Evolutionary conservation across 2,113 vertebrate species (phyloP), one percentile per base, ranked within the genome.

Genomic region (Mastomys coucha): DNA sequence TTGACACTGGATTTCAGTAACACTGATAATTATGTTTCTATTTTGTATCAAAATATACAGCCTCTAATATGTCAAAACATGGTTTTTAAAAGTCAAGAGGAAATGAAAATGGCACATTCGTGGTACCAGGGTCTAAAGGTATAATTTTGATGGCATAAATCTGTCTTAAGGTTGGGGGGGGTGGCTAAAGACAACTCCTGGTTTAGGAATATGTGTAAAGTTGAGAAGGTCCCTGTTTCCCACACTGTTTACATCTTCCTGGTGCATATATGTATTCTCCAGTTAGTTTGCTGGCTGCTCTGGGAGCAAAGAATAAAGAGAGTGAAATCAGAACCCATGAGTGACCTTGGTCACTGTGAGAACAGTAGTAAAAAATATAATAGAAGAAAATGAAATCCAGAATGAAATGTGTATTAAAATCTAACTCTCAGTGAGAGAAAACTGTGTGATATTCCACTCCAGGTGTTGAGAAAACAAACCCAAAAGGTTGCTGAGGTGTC

Each of bases 1-100:
- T n/a, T 90, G 80, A 94, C 51, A 56, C 14, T 91, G 33, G 85
- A 89, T 82, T 89, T 80, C 51, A 91, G 56, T 33, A 92, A 91
- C 78, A 93, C 12, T 39, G 45, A 56, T 33, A 49, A 86, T 63
- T 60, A 81, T 70, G 76, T 86, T 10, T 86, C 63, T 92, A 60
- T 51, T 90, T 90, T 67, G 20, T 58, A 84, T 9, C 36, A 20
- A 93, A 95, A 63, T 53, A 63, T 4, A 77, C 16, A 76, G 42
- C 10, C 85, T 84, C 45, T 22, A 63, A 65, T 91, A 87, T 72
- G n/a, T 76, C 24, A 91, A 98, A 89, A 80, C 26, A 56, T 0
- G 12, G 91, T 6, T 89, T 24, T 86, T 92, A 14, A 93, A 87
- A 95, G 65, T 19, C 65, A 88, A 84, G 42, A 91, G 42, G 4